Evolutionary conservation across 2,113 vertebrate genomes (phyloP), one percentile per base, ranked within the genome.

Genomic region (Sprattus sprattus): DNA sequence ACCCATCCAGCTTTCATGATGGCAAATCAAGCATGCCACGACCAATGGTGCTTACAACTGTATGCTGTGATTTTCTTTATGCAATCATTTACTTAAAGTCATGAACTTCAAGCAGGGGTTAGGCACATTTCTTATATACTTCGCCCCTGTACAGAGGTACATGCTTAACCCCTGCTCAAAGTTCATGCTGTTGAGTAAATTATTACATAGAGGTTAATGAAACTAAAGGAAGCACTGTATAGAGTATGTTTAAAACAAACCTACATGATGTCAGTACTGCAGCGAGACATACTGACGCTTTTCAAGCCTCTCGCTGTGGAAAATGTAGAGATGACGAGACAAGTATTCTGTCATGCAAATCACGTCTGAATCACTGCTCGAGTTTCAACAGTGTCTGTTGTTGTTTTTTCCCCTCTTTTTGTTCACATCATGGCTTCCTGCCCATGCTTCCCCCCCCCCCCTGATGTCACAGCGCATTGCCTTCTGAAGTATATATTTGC

Each of bases 401-500:
- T 11, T 46, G 81, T 25, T 11, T 15, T 52, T 45, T 67, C 47
- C 83, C 28, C 28, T 54, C 78, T 87, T 86, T 85, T 81, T 89
- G 75, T 86, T 84, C 52, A 83, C 86, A 49, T 81, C 54, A 84
- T 87, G 28, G 5, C 83, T 57, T 86, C 87, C 86, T 85, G 13
- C 49, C 82, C 13, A 1, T 10, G 45, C 39, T 85, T 84, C 45
- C 49, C 25, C 49, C 83, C 71, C 45, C 50, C 25, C 49, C 89
- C 92, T 93, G 92, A 92, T 93, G 93, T 95, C 95, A 94, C 94
- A 95, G 95, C 93, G 89, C 95, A 92, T 95, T 96, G 97, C 96
- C 96, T 99, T 95, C 95, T 97, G 96, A 98, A 98, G 97, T 97
- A 97, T 93, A 96, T 94, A 99, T 99, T 98, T 97, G 95, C 97